These are phyloP conservation scores for Heterochromis multidens DNA, from an alignment of 2,113 vertebrate species.

Conservation along the genomic window DNA sequence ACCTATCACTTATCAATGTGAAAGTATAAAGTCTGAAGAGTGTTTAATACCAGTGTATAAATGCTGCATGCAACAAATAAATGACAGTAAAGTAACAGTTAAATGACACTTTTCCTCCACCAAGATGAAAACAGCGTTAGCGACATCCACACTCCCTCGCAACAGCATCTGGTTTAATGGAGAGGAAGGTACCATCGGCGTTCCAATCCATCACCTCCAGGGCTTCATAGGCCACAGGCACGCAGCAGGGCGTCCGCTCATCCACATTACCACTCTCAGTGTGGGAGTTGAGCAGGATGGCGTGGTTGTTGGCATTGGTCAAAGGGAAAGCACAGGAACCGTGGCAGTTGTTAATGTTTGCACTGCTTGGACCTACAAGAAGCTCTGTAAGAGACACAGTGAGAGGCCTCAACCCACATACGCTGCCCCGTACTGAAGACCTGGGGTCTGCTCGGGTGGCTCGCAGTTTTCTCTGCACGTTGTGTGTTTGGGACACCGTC, in stretches of 20 bases:
- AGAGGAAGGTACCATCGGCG: conserved; percentile 68
- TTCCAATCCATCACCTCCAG: conserved; percentile 81
- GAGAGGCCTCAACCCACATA: conserved; percentile 82
- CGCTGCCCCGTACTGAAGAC: background rate
- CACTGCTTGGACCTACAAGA: conserved; percentile 71
- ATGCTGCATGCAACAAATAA: no score
- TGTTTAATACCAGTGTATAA: no score
- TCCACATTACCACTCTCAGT: conserved; percentile 68
- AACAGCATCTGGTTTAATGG: conserved; percentile 82
- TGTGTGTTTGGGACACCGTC: conserved; percentile 77
- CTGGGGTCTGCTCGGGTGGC: conserved; percentile 74
- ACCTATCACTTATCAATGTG: background rate
- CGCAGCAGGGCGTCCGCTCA: conserved; percentile 86
- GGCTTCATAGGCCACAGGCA: conserved; percentile 84
- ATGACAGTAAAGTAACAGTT: background rate
- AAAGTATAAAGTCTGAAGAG: no score
- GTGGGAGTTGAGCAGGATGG: conserved; percentile 83
- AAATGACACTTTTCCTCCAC: no score
- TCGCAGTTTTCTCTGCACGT: conserved; percentile 66
- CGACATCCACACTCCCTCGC: conserved; percentile 90
- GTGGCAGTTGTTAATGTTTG: conserved; percentile 88
- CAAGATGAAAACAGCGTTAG: background rate
- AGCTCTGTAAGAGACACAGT: conserved; percentile 76
- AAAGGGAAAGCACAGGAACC: conserved; percentile 83
- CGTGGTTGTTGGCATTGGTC: conserved; percentile 80